Base-by-base conservation (phyloP, 2,888 invertebrate genomes). In the Hermodice carunculata region DNA sequence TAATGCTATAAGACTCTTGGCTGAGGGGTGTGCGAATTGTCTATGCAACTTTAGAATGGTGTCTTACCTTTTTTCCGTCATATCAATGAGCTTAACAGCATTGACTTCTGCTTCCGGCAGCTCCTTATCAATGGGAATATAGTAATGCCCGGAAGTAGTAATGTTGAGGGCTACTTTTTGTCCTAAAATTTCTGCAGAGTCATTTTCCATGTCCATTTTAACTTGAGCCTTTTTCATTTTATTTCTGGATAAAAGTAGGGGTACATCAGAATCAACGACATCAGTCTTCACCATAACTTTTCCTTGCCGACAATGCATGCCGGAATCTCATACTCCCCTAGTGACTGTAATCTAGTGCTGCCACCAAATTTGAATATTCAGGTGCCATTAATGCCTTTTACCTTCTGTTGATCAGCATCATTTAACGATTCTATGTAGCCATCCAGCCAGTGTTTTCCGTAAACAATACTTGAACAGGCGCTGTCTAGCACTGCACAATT, bases 21-120 rank as follows among this genome's bases (percentile, higher is more conserved):
- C 51, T 49, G 67, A 31, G 11, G 71, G 69, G 43, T 71, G 70
- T 24, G 62, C 70, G 62, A 70, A 70, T 31, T 72, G 72, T 29
- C 72, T 42, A 32, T 72, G 70, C 26, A 68, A 22, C 19, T 51
- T 22, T 11, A 28, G 11, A 11, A 51, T n/a, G 6, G 29, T 29
- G 11, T 51, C 19, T 11, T 26, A 26, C 22, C 37, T 37, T 11
- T 54, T 17, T 8, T 37, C 54, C 11, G 14, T n/a, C 54, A 37
- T 19, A 19, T 54, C 22, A 8, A 6, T 5, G 6, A 37, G 19
- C 6, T n/a, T 14, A 6, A 37, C 54, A 8, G 24, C 32, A 11
- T 8, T n/a, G 6, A 37, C 54, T 6, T 6, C 5, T 37, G 8
- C 22, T 8, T 14, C n/a, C 8, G 14, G 14, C 8, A 11, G n/a